Evolutionary conservation across 1,140 invertebrate genomes (phyloP), one percentile per base, ranked within the genome.

Genomic region (Drosophila teissieri): DNA sequence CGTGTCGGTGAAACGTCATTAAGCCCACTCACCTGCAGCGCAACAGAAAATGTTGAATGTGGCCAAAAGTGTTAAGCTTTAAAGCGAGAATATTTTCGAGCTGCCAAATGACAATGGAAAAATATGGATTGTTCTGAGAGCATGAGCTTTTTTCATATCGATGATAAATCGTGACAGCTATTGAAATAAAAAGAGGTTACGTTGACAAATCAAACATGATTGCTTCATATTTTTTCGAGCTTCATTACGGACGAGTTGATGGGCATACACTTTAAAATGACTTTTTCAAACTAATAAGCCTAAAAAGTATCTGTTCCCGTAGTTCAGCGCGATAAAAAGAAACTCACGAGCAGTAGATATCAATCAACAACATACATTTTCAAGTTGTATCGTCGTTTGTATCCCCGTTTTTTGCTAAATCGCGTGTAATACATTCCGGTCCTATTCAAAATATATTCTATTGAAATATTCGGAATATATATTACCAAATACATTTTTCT

Each of bases 21-120:
- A 37, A 27, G 37, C 14, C 39, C 51, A 75, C 83, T 89, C 68
- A 88, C 83, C 84, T 89, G 83, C 60, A 89, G 73, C 14, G 54
- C 83, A 39, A 73, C 24, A 55, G 42, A 78, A 44, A 36, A 51
- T 31, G 52, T 61, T 42, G 55, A 62, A 45, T 31, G 36, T 53
- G 36, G 24, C 12, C 10, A 60, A 22, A 46, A 46, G 49, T 36
- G 49, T 65, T 65, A 39, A 53, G 45, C 39, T 39, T 68, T 67
- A 80, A 73, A 64, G 51, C 40, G 48, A 58, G 49, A 52, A 58
- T 53, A 53, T 74, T 74, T 70, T 53, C 52, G 52, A 24, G 57
- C 46, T 36, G 64, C 44, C 3, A 24, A 11, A 24, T 24, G 24
- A 11, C 27, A 54, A 34, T 48, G 31, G 2, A 27, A 36, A 39